These are phyloP conservation scores for Nothocercus nigrocapillus DNA, from an alignment of 2,113 vertebrate species.

Conservation along the genomic window DNA sequence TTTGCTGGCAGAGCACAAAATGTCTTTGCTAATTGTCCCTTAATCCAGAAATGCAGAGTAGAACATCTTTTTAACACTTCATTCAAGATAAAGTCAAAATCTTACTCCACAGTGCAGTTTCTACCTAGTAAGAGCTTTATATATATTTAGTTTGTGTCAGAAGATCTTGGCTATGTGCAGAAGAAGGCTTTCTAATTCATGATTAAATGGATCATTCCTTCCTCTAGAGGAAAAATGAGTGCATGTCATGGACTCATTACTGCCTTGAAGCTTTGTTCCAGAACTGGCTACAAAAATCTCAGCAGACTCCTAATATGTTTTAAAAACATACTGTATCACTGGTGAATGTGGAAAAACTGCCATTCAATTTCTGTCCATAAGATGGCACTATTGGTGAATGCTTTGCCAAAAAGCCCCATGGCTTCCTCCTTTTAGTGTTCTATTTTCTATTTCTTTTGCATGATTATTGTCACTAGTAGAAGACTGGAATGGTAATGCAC, in stretches of 20 bases:
- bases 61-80: neutral
- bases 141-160: neutral
- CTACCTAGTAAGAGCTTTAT: neutral
- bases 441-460: neutral
- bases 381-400: neutral
- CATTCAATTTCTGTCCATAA: neutral
- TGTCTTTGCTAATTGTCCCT: neutral
- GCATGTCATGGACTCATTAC: neutral
- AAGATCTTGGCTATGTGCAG: neutral
- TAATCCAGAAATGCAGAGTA: neutral
- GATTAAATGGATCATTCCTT: neutral
- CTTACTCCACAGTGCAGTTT: neutral
- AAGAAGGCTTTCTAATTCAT: neutral
- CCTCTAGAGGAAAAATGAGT: neutral
- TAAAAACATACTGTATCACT: neutral
- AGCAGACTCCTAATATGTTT: neutral
- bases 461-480: neutral
- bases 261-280: neutral
- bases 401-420: neutral
- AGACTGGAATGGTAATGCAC: neutral
- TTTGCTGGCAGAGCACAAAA: neutral
- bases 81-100: neutral
- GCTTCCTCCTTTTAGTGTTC: accelerated
- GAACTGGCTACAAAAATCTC: neutral
- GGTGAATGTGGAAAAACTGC: neutral